phyloP scores from a whole-genome alignment of 2,797 vertebrate genomes.

The Malacoctenus gilli region DNA sequence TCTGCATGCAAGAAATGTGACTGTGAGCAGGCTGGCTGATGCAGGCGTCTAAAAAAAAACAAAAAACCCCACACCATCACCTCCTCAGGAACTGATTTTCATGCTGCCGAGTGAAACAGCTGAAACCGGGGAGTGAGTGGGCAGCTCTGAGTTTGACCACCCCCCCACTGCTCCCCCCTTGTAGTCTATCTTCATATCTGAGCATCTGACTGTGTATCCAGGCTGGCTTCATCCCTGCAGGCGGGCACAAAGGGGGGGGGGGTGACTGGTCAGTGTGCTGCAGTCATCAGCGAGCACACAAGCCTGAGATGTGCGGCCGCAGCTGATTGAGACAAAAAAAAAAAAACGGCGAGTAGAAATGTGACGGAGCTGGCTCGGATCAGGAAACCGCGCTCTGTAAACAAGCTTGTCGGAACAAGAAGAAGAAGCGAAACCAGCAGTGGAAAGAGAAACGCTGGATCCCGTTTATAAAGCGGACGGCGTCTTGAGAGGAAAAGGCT shows the following conservation, averaged over 20 bases:
- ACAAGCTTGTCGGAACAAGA: conserved; percentile 21
- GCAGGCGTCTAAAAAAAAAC: conserved; percentile 4
- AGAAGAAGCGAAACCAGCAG: conserved; percentile 24
- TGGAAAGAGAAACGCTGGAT: conserved; percentile 7
- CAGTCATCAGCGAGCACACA: conserved; percentile 22
- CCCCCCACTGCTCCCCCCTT: conserved; percentile 25
- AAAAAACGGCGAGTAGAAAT: conserved; percentile 6
- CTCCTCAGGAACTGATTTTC: conserved; percentile 53
- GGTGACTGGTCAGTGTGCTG: conserved; percentile 25
- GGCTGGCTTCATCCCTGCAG: conserved; percentile 33
- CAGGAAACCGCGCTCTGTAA: conserved; percentile 2
- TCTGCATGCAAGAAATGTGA: conserved; percentile 23
- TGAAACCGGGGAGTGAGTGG: conserved; percentile 59
- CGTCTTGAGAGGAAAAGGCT: neutral
- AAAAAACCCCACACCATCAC: conserved; percentile 21
- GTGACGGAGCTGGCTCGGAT: conserved; percentile 10
- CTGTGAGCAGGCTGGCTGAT: conserved; percentile 45
- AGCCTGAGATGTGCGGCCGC: neutral
- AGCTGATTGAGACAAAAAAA: neutral
- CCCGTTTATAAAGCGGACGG: conserved; percentile 11
- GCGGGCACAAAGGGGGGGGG: conserved; percentile 11
- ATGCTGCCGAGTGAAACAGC: conserved; percentile 44
- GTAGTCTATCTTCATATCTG: conserved; percentile 38
- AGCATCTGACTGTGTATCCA: conserved; percentile 20
- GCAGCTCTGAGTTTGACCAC: conserved; percentile 49